These are phyloP conservation scores for Catotricha subobsoleta DNA, from an alignment of 2,888 invertebrate species.

Conservation along the genomic window DNA sequence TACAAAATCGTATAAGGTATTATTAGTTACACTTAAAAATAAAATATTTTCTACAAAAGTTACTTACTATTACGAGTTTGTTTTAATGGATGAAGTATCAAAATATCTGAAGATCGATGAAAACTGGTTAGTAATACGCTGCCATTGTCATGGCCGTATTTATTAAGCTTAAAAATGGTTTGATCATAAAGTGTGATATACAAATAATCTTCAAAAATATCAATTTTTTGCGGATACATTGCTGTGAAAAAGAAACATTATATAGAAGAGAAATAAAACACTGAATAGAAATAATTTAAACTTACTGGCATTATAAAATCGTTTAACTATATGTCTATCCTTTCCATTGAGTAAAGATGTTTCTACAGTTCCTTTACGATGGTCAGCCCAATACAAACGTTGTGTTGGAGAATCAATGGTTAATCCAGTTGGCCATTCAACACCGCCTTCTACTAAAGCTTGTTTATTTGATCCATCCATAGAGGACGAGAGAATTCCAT, in stretches of 20 bases:
- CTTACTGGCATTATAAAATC: slow-evolving; percentile 34
- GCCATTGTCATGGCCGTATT: slow-evolving; percentile 41
- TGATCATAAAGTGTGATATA: slow-evolving; percentile 48
- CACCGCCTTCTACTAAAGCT: slow-evolving; percentile 38
- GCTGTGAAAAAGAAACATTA: slow-evolving; percentile 20
- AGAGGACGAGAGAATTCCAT: slow-evolving; percentile 42
- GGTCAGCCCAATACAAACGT: slow-evolving; percentile 72
- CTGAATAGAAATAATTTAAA: slow-evolving; percentile 6
- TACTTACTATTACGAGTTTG: slow-evolving; percentile 34
- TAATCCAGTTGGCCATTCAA: slow-evolving; percentile 57
- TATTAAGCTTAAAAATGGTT: slow-evolving; percentile 43
- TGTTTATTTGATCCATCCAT: slow-evolving; percentile 44
- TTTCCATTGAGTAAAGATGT: slow-evolving; percentile 48
- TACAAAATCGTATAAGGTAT: slow-evolving; percentile 1
- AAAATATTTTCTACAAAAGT: no score
- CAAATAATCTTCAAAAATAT: slow-evolving; percentile 52
- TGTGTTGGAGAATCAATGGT: slow-evolving; percentile 54
- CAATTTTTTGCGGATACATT: slow-evolving; percentile 49
- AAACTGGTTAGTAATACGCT: slow-evolving; percentile 36
- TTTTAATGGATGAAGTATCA: slow-evolving; percentile 47
- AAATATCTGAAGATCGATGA: slow-evolving; percentile 42
- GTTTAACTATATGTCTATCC: slow-evolving; percentile 40
- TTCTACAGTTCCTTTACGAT: slow-evolving; percentile 55
- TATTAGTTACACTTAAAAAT: background rate
- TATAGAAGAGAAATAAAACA: slow-evolving; percentile 1